Evolutionary conservation across 1,140 invertebrate species (phyloP), one percentile per base, ranked within the genome.

Genomic region (Zaprionus davidi): DNA sequence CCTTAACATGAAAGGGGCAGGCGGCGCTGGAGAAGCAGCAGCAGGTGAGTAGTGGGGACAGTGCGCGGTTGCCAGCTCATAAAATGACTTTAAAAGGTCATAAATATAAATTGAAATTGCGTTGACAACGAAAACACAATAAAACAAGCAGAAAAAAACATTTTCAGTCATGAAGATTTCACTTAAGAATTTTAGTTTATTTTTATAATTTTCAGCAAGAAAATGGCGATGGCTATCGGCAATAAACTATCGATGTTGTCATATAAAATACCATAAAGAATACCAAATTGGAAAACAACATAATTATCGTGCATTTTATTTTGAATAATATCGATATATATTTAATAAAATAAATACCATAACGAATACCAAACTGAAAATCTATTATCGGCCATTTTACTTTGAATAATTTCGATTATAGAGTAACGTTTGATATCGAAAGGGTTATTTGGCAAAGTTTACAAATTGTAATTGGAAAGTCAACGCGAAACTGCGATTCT

Each of bases 61-160:
- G 11, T 4, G 3, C 20, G 9, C 26, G 64, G 69, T 79, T 88
- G 85, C 56, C 79, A 88, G 85, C 81, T 90, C 85, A 85, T 90
- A 90, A 90, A 90, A 85, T 65, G 46, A 31, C 68, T 72, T 85
- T 82, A 76, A 82, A 85, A 69, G 76, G 79, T 80, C 85, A 79
- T 90, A 90, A 90, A 90, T 78, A 90, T 82, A 90, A 90, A 82
- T 90, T 85, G 76, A 90, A 90, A 90, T 81, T 81, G 76, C 86
- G 79, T 82, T 85, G 73, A 81, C 78, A 77, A 77, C 81, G 59
- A 65, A 70, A 38, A 49, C 24, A 60, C 44, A 20, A 68, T 38
- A 63, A 68, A 44, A 51, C 34, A 49, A 51, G 51, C 44, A 63
- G 66, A 65, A 64, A 63, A 51, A 75, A 34, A 55, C 2, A 58